Evolutionary conservation across 2,888 invertebrate species (phyloP), one percentile per base, ranked within the genome.

Genomic region (Sinhomidia bicolor): DNA sequence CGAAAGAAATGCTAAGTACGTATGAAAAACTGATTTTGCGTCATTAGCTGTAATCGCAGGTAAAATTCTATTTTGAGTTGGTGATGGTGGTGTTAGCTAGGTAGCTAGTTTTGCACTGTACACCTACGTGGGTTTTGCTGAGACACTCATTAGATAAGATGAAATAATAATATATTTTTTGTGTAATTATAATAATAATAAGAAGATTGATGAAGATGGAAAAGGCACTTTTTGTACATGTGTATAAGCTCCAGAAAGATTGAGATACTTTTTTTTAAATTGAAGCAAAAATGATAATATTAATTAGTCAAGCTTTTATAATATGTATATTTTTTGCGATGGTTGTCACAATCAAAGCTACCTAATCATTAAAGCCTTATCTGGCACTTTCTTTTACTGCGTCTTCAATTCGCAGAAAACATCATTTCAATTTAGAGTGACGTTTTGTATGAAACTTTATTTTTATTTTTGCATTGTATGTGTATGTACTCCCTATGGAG

Each of bases 1-100:
- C n/a, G 26, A 14, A n/a, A 62, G 62, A 62, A 29, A 62, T 62
- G 26, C 62, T 29, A 62, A 62, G 62, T 62, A 62, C 29, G 14
- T 14, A 26, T 23, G 29, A 62, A 62, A 23, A 62, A 23, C 62
- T 62, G 29, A 62, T 62, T 62, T 62, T 62, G 29, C 62, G 62
- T 62, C 62, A 29, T 26, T 62, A 62, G 62, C 23, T 62, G 29
- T 62, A 62, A 57, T 62, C 29, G 4, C 12, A 29, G 57, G 23
- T 6, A 20, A 20, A 23, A 57, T 17, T 17, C 20, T 47, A 12
- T 14, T 14, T 7, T 1, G 20, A 9, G 57, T 23, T 23, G 57
- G 20, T 20, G 7, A n/a, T 12, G 20, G 1, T 47, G 17, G 17
- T 20, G n/a, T 51, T 23, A 23, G 17, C 5, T 23, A 23, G 10